phyloP scores from a whole-genome alignment of 2,113 vertebrate genomes.

The Chlamydotis undulata region DNA sequence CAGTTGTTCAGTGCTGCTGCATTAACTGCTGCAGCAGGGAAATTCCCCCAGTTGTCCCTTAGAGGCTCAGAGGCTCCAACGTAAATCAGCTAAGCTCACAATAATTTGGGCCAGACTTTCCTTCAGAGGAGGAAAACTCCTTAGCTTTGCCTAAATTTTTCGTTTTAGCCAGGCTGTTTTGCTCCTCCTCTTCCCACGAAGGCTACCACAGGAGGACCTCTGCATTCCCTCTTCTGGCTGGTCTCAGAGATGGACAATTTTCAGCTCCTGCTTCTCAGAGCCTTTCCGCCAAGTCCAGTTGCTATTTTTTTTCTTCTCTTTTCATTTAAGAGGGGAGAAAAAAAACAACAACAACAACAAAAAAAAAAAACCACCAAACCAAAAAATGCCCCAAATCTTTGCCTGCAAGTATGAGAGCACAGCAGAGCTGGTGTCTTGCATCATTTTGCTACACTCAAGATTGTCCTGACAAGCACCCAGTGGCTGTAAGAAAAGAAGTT shows the following conservation, averaged over 20 bases:
- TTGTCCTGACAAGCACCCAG: fast-evolving
- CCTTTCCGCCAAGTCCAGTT: background rate
- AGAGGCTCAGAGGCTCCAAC: background rate
- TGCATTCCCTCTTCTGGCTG: background rate
- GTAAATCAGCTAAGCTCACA: background rate
- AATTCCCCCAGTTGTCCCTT: background rate
- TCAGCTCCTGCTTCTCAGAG: background rate
- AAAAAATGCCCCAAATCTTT: background rate
- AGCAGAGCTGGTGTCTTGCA: background rate
- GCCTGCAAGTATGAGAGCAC: background rate
- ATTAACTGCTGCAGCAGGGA: background rate
- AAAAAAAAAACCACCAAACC: background rate
- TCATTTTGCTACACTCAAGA: background rate
- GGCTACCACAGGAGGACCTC: background rate
- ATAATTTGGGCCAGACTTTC: background rate
- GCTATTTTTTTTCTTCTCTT: background rate
- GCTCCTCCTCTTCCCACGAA: background rate
- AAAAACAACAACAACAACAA: background rate
- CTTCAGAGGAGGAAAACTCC: fast-evolving
- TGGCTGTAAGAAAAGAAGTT: background rate
- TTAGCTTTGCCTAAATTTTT: background rate
- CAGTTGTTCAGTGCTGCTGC: background rate
- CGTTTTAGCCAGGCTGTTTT: background rate
- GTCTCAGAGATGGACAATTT: background rate
- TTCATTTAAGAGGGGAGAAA: background rate